These are phyloP conservation scores for Hybognathus amarus DNA, from an alignment of 2,797 vertebrate genomes.

Conservation along the genomic window DNA sequence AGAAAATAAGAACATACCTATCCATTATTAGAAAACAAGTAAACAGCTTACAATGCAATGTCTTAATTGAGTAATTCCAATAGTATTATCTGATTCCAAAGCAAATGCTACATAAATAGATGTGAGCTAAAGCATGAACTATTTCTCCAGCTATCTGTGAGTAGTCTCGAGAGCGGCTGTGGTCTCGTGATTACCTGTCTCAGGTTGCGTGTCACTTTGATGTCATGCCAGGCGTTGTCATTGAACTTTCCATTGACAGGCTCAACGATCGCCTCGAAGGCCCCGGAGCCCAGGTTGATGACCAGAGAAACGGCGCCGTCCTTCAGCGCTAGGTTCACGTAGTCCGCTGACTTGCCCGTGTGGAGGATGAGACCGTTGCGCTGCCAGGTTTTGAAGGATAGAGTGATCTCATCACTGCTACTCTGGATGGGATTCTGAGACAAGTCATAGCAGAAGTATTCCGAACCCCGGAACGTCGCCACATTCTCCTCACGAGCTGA, in stretches of 20 bases:
- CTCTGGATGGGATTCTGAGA: constrained; percentile 99
- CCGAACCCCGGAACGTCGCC: constrained; percentile 95
- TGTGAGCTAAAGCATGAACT: background rate
- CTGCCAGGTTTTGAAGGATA: constrained; percentile 98
- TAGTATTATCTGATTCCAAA: background rate
- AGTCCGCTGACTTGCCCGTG: constrained; percentile 97
- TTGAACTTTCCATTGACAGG: constrained; percentile 99
- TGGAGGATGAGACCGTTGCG: constrained; percentile 97
- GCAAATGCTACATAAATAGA: background rate
- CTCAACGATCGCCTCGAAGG: constrained; percentile 98
- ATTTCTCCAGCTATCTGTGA: constrained; percentile 13
- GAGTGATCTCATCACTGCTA: constrained; percentile 98
- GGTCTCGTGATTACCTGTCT: constrained; percentile 91
- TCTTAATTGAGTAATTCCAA: background rate
- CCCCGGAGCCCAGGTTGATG: constrained; percentile 98
- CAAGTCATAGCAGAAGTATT: constrained; percentile 98
- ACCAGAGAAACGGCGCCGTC: constrained; percentile 95
- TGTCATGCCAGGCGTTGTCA: constrained; percentile 97
- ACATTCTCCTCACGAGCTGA: constrained; percentile 94
- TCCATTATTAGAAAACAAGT: background rate
- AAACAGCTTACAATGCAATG: background rate
- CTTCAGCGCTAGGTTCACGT: constrained; percentile 97
- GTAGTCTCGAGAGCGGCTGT: background rate
- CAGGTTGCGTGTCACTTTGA: constrained; percentile 99
- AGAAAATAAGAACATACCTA: constrained; percentile 10